Evolutionary conservation across 1,140 invertebrate species (phyloP), one percentile per base, ranked within the genome.

Genomic region (Lineus longissimus): DNA sequence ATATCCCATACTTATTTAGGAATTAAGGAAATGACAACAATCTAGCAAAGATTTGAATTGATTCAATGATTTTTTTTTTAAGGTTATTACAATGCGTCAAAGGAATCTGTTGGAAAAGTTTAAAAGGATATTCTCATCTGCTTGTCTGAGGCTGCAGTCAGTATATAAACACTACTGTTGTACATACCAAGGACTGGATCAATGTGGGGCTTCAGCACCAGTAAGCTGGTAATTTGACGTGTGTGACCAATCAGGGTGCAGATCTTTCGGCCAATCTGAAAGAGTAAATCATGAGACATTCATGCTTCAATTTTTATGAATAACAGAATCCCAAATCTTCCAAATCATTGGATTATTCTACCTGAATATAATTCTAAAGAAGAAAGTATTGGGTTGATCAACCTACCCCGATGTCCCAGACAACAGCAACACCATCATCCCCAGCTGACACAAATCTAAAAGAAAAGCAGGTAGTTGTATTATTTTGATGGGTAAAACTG

Each of bases 381-480:
- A 27, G 25, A 7, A 7, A n/a, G 25, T 22, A 22, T n/a, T 9
- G 25, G 47, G 6, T 7, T 51, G 6, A 57, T 27, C 7, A 19
- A 31, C 19, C n/a, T 69, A 76, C 74, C 70, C 73, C 66, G 25
- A 72, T 64, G 51, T 76, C 71, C 74, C 74, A 76, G 19, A 76
- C 62, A 54, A 72, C 63, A 30, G 68, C 69, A 59, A 69, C 59
- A 55, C 67, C 65, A 62, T 76, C 74, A 68, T 76, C 74, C 1
- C 67, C 74, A 29, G 70, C 70, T 27, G 74, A 73, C 4, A 70
- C 73, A 72, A 70, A 76, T 55, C 74, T 76, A 55, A 15, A 64
- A 65, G 57, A 31, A 43, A 19, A n/a, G n/a, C n/a, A n/a, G n/a
- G n/a, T n/a, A 29, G 33, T 36, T 36, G 33, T 7, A 36, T 36